phyloP scores from a whole-genome alignment of 2,888 invertebrate species.

The Helleia helle region DNA sequence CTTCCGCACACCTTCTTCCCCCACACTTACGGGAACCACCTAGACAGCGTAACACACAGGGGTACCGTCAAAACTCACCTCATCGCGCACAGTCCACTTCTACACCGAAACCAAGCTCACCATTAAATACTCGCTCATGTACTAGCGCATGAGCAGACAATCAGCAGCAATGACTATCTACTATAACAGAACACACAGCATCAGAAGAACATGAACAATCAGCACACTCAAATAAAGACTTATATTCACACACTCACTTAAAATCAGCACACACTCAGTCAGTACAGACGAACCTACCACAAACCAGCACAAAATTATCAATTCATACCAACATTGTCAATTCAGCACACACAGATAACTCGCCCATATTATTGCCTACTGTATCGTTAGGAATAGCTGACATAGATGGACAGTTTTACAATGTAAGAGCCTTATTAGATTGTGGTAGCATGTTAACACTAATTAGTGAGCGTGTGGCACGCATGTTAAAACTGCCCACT shows the following conservation, averaged over 20 bases:
- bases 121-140: too few species aligned
- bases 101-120: too few species aligned
- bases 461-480: neutral
- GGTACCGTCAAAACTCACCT: too few species aligned
- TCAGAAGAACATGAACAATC: neutral
- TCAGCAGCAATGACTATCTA: too few species aligned
- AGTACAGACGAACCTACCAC: too few species aligned
- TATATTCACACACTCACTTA: too few species aligned
- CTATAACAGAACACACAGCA: neutral
- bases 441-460: neutral
- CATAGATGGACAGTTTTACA: neutral
- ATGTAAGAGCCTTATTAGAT: neutral
- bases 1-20: too few species aligned
- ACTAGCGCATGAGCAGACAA: too few species aligned
- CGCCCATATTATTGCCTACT: too few species aligned
- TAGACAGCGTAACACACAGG: too few species aligned
- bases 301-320: neutral
- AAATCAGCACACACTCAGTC: neutral
- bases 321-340: neutral
- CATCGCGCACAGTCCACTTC: too few species aligned
- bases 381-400: neutral
- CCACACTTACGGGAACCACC: too few species aligned
- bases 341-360: neutral
- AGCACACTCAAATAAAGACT: constrained; percentile 1
- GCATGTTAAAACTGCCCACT: neutral